Conservation (phyloP, 2,888 invertebrate species). For the Mimas tiliae region DNA sequence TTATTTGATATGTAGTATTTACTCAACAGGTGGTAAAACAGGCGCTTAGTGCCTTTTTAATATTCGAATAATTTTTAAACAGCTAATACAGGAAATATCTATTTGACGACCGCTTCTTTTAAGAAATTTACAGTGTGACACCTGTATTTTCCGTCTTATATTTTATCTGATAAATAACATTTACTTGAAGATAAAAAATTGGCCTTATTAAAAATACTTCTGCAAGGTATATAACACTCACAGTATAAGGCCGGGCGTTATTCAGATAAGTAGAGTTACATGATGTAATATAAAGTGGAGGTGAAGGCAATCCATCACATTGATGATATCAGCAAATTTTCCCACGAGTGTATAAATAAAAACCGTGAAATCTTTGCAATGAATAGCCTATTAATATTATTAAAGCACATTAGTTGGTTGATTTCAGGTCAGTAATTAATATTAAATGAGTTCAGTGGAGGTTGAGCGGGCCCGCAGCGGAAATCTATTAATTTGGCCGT, state of each 20-base stretch:
- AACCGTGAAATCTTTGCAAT: conserved; percentile 10
- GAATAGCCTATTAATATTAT: conserved; percentile 20
- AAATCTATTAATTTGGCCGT: conserved; percentile 80
- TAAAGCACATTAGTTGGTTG: conserved; percentile 26
- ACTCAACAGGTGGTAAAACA: too few relatives aligned
- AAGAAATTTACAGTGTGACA: too few relatives aligned
- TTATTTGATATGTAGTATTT: too few relatives aligned
- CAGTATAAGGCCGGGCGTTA: background rate
- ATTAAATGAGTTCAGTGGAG: conserved; percentile 60
- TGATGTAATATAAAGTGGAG: background rate
- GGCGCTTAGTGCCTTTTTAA: too few relatives aligned
- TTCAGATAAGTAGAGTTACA: background rate
- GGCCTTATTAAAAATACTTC: too few relatives aligned
- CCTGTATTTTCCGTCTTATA: too few relatives aligned
- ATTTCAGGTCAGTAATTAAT: conserved; percentile 73
- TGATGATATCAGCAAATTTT: conserved; percentile 13
- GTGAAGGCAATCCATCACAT: conserved; percentile 27
- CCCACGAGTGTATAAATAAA: conserved; percentile 2
- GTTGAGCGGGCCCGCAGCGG: conserved; percentile 64
- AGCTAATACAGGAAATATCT: too few relatives aligned
- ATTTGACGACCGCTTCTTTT: too few relatives aligned
- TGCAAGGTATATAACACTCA: background rate
- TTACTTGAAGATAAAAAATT: too few relatives aligned
- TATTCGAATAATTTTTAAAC: too few relatives aligned
- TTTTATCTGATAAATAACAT: too few relatives aligned